Evolutionary conservation across 2,888 invertebrate species (phyloP), one percentile per base, ranked within the genome.

Genomic region (Dioctria rufipes): DNA sequence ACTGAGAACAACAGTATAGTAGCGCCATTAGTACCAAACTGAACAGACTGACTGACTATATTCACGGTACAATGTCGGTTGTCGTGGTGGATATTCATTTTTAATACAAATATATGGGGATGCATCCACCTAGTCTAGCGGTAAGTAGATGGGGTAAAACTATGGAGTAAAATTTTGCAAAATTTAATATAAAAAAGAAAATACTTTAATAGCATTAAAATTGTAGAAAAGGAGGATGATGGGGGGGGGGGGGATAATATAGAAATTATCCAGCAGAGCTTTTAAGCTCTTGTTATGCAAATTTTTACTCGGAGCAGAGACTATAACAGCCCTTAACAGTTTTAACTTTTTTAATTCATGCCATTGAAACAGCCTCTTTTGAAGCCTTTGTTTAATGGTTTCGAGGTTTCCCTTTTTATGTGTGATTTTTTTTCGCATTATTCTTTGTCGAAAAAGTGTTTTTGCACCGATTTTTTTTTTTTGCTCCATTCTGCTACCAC

Each of bases 201-300:
- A 73, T 73, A 73, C 73, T 73, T 73, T 73, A 73, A 73, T 60
- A 58, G 73, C 73, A 73, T 73, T 73, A 73, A 73, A 73, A 73
- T 60, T 37, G 73, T 73, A 60, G 73, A 58, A 73, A 42, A 1
- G 25, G 25, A 25, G 25, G 25, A 25, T 0, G 25, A 25, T 25
- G 2, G 25, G 25, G 25, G 25, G 25, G 1, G 0, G 25, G 5
- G 73, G 73, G 73, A 73, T 73, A 42, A 73, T 58, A 60, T 58
- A 13, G 73, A 42, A 39, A 39, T 73, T 73, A 73, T 73, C 54
- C 73, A 42, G 25, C 42, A 39, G 58, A 73, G 73, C 73, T 73
- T 60, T 73, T 73, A 73, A 73, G 73, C 73, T 73, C 58, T 73
- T 73, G 73, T 73, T 73, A 73, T 73, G 73, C 58, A 73, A 42